Conservation (phyloP, 2,888 invertebrate species). For the Tridacna gigas region DNA sequence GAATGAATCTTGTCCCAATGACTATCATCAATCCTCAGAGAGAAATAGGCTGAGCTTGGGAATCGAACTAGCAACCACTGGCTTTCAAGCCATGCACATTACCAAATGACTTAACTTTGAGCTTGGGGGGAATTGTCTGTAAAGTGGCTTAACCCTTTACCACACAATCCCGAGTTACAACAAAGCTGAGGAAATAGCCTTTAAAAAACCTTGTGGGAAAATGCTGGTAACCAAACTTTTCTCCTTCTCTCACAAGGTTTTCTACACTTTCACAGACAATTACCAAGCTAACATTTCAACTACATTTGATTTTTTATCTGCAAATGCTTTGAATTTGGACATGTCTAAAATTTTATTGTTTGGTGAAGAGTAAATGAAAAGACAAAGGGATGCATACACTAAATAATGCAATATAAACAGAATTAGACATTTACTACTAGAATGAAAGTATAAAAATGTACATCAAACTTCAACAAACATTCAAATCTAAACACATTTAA, state of each 20-base stretch:
- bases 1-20: no score
- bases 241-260: background rate
- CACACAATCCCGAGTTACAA: background rate
- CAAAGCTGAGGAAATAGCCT: background rate
- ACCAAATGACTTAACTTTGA: no score
- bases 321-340: background rate
- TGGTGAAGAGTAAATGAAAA: background rate
- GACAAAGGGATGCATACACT: background rate
- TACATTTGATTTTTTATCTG: background rate
- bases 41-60: no score
- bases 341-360: background rate
- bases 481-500: conserved; percentile 9
- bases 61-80: no score
- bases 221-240: background rate
- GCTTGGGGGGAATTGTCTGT: no score
- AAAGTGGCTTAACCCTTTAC: no score
- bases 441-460: conserved; percentile 25
- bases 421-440: conserved; percentile 19
- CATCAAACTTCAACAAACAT: conserved; percentile 5
- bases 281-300: no score
- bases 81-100: no score
- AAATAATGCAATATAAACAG: background rate
- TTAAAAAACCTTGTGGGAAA: background rate
- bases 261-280: no score
- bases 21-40: no score